A percentile compares a stretch with the other conserved stretches of the same genome.
phyloP scores from a whole-genome alignment of 2,888 invertebrate genomes.

The Tridacna gigas region DNA sequence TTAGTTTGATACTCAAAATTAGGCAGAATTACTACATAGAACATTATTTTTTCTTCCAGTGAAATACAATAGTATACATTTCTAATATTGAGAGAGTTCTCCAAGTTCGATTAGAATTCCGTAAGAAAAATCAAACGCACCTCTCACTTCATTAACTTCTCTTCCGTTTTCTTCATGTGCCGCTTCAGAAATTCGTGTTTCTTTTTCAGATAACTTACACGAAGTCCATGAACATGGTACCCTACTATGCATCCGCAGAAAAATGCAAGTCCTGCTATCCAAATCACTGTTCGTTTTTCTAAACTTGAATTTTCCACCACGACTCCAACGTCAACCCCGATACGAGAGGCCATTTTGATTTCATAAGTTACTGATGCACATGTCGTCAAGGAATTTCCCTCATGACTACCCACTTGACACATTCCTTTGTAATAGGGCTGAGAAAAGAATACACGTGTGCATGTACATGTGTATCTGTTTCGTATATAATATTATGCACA shows the following conservation, averaged over 20 bases:
- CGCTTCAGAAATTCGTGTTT: slow-evolving; percentile 74
- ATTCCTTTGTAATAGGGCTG: no score
- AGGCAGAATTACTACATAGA: neutral
- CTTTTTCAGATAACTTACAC: slow-evolving; percentile 71
- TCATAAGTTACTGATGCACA: neutral
- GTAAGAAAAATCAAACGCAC: slow-evolving; percentile 16
- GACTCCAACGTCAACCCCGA: slow-evolving; percentile 53
- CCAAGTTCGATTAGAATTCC: neutral
- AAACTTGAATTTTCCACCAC: slow-evolving; percentile 35
- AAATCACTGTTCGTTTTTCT: slow-evolving; percentile 42
- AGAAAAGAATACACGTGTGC: no score
- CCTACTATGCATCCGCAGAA: slow-evolving; percentile 70
- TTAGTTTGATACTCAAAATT: no score
- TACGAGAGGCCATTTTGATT: slow-evolving; percentile 52
- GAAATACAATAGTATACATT: neutral
- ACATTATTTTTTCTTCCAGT: neutral
- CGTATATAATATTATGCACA: no score
- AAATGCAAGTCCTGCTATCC: slow-evolving; percentile 69
- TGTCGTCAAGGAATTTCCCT: no score
- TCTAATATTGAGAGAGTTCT: neutral
- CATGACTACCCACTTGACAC: no score
- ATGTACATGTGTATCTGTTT: no score
- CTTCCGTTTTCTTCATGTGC: slow-evolving; percentile 56
- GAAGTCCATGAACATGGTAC: slow-evolving; percentile 68
- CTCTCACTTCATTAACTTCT: slow-evolving; percentile 19